Evolutionary conservation across 2,888 invertebrate species (phyloP), one percentile per base, ranked within the genome.

Genomic region (Clusia tigrina): DNA sequence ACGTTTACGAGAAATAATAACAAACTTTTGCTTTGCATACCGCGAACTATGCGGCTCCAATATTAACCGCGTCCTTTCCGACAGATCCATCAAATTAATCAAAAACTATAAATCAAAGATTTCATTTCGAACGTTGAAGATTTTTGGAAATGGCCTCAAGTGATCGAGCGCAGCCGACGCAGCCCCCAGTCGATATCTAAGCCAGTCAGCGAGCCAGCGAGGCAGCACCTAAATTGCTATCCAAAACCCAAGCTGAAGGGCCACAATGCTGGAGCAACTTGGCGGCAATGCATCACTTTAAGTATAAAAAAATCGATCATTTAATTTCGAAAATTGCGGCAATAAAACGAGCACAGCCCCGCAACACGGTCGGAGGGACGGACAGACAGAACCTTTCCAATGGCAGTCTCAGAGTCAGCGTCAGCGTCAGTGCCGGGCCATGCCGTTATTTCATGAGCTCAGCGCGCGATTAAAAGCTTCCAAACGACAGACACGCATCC

Each of bases 91-190:
- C 77, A 77, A 78, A 78, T 72, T 79, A 78, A 80, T 79, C 76
- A 78, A 77, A 73, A 74, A 72, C 74, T 73, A 79, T 80, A 79
- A 79, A 80, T 80, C 79, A 80, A 73, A 69, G 71, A 74, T 54
- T 32, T 23, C 24, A n/a, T 53, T 24, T 23, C 25, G 2, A 25
- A 17, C 54, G 15, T 54, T n/a, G 18, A 18, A 18, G 22, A 15
- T 48, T 48, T 25, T 2, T 72, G 71, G 71, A 75, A 77, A 73
- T 73, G 74, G 76, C 71, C 76, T 59, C 55, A 55, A 63, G 62
- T 54, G 63, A 55, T 55, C 62, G 63, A n/a, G n/a, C n/a, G n/a
- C n/a, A n/a, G n/a, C n/a, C n/a, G n/a, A n/a, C n/a, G n/a, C n/a
- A n/a, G n/a, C n/a, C n/a, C n/a, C n/a, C n/a, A n/a, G n/a, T n/a